Conservation (phyloP, 2,888 invertebrate genomes). For the Eugnorisma glareosa region DNA sequence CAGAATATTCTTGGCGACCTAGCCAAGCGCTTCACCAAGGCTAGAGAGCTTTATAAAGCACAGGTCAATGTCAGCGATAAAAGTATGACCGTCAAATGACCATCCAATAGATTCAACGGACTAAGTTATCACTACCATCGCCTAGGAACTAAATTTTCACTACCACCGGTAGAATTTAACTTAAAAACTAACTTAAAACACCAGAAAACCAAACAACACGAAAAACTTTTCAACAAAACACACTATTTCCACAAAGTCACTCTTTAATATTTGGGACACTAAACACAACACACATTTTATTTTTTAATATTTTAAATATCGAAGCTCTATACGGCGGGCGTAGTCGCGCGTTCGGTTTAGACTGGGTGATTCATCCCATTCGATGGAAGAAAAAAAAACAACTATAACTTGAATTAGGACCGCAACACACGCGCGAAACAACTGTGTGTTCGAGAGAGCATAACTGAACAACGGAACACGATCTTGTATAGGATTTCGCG, state of each 20-base stretch:
- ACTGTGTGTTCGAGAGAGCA: slow-evolving; percentile 78
- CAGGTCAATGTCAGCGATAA: slow-evolving; percentile 49
- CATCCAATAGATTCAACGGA: slow-evolving; percentile 11
- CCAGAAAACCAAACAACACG: slow-evolving; percentile 55
- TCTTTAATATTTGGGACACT: slow-evolving; percentile 11
- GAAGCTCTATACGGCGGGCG: slow-evolving; percentile 62
- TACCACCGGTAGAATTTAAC: slow-evolving; percentile 1
- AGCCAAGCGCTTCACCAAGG: slow-evolving; percentile 46
- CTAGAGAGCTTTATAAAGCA: slow-evolving; percentile 38
- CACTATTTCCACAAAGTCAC: slow-evolving; percentile 35
- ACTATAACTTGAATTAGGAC: slow-evolving; percentile 66
- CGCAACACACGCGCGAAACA: slow-evolving; percentile 66
- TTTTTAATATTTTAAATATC: slow-evolving; percentile 48
- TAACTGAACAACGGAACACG: slow-evolving; percentile 75
- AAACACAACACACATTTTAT: slow-evolving; percentile 42
- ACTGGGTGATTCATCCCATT: slow-evolving; percentile 87
- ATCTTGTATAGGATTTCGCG: slow-evolving; percentile 65
- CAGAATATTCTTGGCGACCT: slow-evolving; percentile 35
- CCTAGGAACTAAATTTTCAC: background rate
- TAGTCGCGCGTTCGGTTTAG: slow-evolving; percentile 77
- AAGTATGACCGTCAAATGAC: slow-evolving; percentile 33
- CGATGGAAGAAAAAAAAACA: slow-evolving; percentile 75
- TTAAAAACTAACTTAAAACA: slow-evolving; percentile 10
- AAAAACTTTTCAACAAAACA: slow-evolving; percentile 1
- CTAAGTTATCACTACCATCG: slow-evolving; percentile 18